phyloP scores from a whole-genome alignment of 2,113 vertebrate genomes.

The Megaptera novaeangliae region DNA sequence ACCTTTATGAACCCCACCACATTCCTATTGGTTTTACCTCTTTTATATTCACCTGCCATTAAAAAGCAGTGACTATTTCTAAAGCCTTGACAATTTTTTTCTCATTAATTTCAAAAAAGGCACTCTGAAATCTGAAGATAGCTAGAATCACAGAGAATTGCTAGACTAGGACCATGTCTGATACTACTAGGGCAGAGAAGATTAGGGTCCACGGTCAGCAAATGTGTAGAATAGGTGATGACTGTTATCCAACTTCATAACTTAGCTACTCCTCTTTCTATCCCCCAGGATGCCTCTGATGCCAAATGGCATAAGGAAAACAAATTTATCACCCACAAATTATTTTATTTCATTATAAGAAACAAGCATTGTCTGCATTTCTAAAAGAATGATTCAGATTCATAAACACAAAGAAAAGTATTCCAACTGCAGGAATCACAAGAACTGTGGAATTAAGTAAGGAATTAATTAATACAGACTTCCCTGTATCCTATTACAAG shows the following conservation, averaged over 20 bases:
- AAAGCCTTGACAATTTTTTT: neutral
- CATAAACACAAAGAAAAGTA: neutral
- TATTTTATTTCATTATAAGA: neutral
- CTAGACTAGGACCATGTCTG: neutral
- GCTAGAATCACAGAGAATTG: neutral
- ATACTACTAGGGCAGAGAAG: neutral
- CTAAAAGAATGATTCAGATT: neutral
- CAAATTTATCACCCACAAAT: neutral
- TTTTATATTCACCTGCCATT: neutral
- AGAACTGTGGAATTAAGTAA: neutral
- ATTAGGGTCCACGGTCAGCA: neutral
- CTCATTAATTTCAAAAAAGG: neutral
- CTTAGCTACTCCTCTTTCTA: neutral
- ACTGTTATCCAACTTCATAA: neutral
- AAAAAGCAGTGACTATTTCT: neutral
- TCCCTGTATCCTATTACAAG: neutral
- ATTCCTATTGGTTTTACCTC: neutral
- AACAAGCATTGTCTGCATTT: neutral
- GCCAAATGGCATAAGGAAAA: neutral
- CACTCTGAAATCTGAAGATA: neutral
- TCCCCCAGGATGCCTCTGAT: neutral
- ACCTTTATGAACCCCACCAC: neutral
- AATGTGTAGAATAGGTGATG: neutral
- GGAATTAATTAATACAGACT: neutral
- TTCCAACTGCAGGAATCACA: neutral